Percentiles rank a stretch among this genome's conserved stretches.
These are phyloP conservation scores for Odontamblyopus rebecca DNA, from an alignment of 2,797 vertebrate species.

Conservation along the genomic window DNA sequence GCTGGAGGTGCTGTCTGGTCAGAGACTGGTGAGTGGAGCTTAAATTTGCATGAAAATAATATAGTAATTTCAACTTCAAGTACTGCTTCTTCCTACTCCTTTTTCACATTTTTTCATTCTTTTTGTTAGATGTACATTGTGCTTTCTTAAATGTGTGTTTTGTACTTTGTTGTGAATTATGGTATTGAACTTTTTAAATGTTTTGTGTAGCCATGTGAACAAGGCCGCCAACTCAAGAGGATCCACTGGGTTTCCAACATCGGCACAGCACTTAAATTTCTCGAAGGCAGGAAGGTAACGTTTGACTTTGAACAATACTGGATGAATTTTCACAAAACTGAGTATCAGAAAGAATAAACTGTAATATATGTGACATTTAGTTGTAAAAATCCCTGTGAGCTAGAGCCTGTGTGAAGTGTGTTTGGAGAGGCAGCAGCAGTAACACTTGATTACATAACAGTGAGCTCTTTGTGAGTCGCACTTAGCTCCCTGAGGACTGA, in stretches of 20 bases:
- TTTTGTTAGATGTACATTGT: no score
- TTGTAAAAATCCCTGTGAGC: background rate
- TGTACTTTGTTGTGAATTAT: background rate
- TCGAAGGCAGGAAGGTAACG: conserved; percentile 94
- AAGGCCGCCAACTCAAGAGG: conserved; percentile 91
- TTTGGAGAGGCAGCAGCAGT: conserved; percentile 38
- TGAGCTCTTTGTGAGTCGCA: conserved; percentile 54
- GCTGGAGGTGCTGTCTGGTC: conserved; percentile 94
- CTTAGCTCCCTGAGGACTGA: conserved; percentile 61
- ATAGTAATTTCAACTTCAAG: background rate
- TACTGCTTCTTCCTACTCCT: no score
- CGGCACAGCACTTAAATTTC: conserved; percentile 92
- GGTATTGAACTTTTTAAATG: conserved; percentile 6
- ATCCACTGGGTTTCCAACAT: conserved; percentile 98
- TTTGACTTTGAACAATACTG: background rate
- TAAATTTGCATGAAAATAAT: background rate
- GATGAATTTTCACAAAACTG: background rate
- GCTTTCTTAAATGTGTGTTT: background rate
- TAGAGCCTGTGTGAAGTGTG: background rate
- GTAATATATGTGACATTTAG: background rate
- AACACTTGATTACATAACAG: conserved; percentile 57
- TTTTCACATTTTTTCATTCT: no score
- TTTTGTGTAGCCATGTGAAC: conserved; percentile 87
- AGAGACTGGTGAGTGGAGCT: conserved; percentile 87
- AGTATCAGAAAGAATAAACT: background rate